phyloP scores from a whole-genome alignment of 2,888 invertebrate species.

The Pandemis corylana region DNA sequence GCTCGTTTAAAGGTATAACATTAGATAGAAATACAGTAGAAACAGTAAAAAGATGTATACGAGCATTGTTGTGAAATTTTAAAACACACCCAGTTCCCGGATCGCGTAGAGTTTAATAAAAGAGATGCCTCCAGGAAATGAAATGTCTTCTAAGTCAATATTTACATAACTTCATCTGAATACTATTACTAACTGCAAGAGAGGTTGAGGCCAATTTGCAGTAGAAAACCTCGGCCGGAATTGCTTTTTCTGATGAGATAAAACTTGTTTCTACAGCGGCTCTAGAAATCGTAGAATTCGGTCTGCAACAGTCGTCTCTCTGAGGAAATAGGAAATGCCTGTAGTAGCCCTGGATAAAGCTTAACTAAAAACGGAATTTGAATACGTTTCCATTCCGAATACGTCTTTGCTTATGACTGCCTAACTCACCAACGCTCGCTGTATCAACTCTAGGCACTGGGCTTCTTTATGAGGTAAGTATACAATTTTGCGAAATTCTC shows the following conservation, averaged over 20 bases:
- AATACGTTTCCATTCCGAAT: neutral
- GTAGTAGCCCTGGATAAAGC: neutral
- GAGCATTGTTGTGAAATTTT: neutral
- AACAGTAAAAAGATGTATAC: neutral
- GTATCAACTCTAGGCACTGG: no score
- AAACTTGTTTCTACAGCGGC: conserved; percentile 32
- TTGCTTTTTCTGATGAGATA: conserved; percentile 36
- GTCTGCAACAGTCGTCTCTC: conserved; percentile 23
- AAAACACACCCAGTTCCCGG: neutral
- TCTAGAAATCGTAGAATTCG: conserved; percentile 26
- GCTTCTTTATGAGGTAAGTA: no score
- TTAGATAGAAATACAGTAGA: neutral
- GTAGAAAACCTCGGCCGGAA: conserved; percentile 36
- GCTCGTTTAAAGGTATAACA: no score
- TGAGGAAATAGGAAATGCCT: conserved; percentile 32
- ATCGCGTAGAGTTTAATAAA: neutral
- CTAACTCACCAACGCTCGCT: no score
- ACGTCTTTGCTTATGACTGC: no score
- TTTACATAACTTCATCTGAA: conserved; percentile 38
- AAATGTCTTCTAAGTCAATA: conserved; percentile 24
- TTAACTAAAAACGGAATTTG: neutral
- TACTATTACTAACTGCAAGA: conserved; percentile 19
- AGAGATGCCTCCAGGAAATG: neutral
- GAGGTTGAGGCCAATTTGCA: conserved; percentile 36
- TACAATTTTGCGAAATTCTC: no score